Percentiles rank a stretch among this genome's conserved stretches.
Conservation (phyloP, 2,113 vertebrate species). For the Struthio camelus region DNA sequence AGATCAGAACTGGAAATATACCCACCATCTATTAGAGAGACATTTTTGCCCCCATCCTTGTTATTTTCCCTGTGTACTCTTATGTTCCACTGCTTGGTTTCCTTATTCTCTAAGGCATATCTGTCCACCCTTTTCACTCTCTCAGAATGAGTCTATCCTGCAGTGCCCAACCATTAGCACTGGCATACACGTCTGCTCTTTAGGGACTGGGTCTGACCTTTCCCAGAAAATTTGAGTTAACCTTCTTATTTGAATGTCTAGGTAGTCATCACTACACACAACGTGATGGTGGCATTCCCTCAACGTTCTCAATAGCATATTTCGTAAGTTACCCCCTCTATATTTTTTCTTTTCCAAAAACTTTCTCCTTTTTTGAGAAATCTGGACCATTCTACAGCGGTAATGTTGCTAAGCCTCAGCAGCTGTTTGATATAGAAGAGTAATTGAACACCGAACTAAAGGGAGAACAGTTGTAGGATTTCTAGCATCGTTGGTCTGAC, state of each 20-base stretch:
- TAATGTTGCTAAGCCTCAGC: not conserved
- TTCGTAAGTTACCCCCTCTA: not conserved
- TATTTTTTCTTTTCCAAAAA: not conserved
- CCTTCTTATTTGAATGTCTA: not conserved
- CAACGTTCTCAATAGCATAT: not conserved
- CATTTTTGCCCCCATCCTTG: not conserved
- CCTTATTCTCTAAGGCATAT: not conserved
- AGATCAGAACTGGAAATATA: not conserved
- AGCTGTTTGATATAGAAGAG: not conserved
- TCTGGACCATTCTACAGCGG: not conserved
- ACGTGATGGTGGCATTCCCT: not conserved
- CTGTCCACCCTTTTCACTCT: not conserved
- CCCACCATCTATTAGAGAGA: not conserved
- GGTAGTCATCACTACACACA: not conserved
- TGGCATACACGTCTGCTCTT: not conserved
- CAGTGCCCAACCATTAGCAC: not conserved
- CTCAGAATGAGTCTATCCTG: accelerated
- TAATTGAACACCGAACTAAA: not conserved
- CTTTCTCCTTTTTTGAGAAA: not conserved
- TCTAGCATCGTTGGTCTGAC: not conserved
- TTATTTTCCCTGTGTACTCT: not conserved
- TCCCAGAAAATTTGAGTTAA: not conserved
- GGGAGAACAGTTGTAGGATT: not conserved
- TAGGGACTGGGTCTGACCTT: not conserved
- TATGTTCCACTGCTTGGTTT: not conserved